These are phyloP conservation scores for Scrobipalpa atriplicella DNA, from an alignment of 2,888 invertebrate genomes.

Conservation along the genomic window DNA sequence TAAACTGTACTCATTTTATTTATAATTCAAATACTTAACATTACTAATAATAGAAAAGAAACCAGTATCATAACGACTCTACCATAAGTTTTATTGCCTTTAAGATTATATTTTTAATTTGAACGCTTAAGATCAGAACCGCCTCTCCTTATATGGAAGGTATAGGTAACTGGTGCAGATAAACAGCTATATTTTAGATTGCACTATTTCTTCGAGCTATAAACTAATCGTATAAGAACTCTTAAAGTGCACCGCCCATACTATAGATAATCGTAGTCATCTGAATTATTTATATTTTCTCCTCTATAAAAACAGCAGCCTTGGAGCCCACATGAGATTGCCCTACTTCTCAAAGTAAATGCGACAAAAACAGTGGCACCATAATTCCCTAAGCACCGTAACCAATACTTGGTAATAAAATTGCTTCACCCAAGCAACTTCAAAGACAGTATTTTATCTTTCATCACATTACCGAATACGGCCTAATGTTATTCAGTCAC, in stretches of 20 bases:
- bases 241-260: slow-evolving; percentile 11
- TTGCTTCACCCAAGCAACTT: slow-evolving; percentile 53
- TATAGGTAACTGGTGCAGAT: not conserved
- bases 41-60: not conserved
- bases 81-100: not conserved
- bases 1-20: not conserved
- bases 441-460: slow-evolving; percentile 65
- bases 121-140: not conserved
- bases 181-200: slow-evolving; percentile 3
- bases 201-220: not conserved
- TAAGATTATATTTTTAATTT: not conserved
- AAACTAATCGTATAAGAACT: slow-evolving; percentile 4
- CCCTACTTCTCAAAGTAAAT: slow-evolving; percentile 37
- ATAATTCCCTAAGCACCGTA: slow-evolving; percentile 49
- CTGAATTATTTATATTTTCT: slow-evolving; percentile 34
- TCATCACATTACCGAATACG: slow-evolving; percentile 64
- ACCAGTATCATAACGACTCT: not conserved
- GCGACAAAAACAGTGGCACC: slow-evolving; percentile 42
- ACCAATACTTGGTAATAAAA: slow-evolving; percentile 50
- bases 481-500: slow-evolving; percentile 56
- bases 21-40: not conserved
- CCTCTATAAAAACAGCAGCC: slow-evolving; percentile 33
- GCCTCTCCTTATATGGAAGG: not conserved
- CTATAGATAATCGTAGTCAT: not conserved
- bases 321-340: slow-evolving; percentile 36